Conservation (phyloP, 2,797 vertebrate genomes). For the Characodon lateralis region DNA sequence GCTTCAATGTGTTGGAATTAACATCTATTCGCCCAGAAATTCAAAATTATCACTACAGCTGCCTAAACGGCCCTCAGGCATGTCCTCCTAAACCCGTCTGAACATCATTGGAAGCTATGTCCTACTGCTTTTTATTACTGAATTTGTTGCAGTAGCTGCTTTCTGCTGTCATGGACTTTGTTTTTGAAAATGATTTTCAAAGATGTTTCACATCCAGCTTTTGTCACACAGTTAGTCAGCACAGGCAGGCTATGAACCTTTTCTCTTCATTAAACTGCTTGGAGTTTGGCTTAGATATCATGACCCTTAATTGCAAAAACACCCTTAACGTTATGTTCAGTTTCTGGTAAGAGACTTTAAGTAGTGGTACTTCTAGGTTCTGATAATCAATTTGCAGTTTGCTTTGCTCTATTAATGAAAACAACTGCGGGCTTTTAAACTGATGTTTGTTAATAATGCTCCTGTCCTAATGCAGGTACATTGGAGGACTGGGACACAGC, state of each 20-base stretch:
- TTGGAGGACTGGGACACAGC: slow-evolving; percentile 96
- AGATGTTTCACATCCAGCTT: background rate
- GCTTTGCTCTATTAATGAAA: no score
- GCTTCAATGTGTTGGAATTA: background rate
- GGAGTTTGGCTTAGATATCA: no score
- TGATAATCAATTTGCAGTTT: no score
- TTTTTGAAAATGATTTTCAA: background rate
- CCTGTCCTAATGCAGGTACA: slow-evolving; percentile 79
- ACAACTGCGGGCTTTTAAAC: no score
- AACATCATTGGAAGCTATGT: background rate
- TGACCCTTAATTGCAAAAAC: no score
- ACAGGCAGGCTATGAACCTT: no score
- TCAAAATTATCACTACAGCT: background rate
- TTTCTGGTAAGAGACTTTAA: no score
- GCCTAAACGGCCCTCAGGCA: background rate
- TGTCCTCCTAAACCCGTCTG: background rate
- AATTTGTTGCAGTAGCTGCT: background rate
- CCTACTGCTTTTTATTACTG: background rate
- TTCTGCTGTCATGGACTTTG: background rate
- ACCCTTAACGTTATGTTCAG: no score
- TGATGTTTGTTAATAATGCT: background rate
- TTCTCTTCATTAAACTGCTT: no score
- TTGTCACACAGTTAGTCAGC: no score
- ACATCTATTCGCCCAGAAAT: background rate
- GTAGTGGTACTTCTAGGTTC: no score